Evolutionary conservation across 2,113 vertebrate genomes (phyloP).

Genomic region (Microtus ochrogaster): DNA sequence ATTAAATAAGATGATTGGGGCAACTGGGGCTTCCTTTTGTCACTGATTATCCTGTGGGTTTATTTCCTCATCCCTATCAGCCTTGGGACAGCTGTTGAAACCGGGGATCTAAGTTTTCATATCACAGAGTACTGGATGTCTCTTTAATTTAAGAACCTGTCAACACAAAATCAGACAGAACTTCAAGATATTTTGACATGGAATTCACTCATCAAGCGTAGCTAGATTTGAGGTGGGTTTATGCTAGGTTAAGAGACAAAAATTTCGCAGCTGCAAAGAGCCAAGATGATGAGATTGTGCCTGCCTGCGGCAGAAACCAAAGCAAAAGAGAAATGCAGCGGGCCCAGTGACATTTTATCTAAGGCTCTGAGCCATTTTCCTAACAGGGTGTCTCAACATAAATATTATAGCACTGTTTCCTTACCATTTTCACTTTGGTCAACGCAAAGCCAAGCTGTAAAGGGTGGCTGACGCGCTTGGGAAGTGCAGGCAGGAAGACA

Average conservation of each 20-base stretch:
- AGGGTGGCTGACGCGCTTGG: not conserved
- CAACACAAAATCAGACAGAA: not conserved
- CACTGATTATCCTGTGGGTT: not conserved
- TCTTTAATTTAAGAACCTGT: conserved; percentile 15
- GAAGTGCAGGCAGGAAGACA: not conserved
- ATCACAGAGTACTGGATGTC: not conserved
- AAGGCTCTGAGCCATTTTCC: not conserved
- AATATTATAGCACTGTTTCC: not conserved
- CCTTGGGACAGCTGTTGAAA: not conserved
- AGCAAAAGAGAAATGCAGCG: not conserved
- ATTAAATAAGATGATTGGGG: not conserved
- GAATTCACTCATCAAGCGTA: not conserved
- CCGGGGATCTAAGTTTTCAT: not conserved
- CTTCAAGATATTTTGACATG: conserved; percentile 3
- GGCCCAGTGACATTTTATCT: not conserved
- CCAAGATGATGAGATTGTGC: not conserved
- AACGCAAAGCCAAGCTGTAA: not conserved
- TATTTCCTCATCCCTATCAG: not conserved
- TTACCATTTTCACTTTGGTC: not conserved
- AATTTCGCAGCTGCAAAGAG: not conserved
- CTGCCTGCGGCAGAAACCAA: not conserved
- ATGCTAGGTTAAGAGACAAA: not conserved
- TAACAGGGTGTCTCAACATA: not conserved
- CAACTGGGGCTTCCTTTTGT: not conserved
- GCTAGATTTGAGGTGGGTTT: not conserved